Percentiles rank a stretch among this genome's conserved stretches.
Conservation (phyloP, 1,140 invertebrate genomes). For the Gerris buenoi region DNA sequence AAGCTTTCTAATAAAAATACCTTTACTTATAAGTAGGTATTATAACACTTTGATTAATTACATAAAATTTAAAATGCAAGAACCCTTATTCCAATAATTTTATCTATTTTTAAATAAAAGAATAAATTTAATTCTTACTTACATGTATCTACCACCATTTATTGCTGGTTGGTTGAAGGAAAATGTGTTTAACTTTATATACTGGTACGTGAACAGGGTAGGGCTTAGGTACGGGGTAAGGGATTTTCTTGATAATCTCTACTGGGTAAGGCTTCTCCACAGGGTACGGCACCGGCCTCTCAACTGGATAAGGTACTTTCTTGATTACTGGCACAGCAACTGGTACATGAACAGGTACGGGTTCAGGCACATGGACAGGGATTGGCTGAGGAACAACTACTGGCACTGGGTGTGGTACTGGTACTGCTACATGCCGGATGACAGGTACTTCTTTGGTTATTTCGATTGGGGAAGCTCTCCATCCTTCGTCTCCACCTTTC, state of each 20-base stretch:
- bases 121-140: too few relatives aligned
- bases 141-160: not conserved
- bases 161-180: not conserved
- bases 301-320: constrained; percentile 9
- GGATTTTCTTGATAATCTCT: constrained; percentile 12
- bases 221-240: constrained; percentile 14
- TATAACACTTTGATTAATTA: too few relatives aligned
- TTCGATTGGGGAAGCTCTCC: constrained; percentile 2
- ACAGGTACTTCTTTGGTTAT: constrained; percentile 12
- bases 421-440: constrained; percentile 6
- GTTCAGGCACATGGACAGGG: constrained; percentile 11
- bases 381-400: constrained; percentile 8
- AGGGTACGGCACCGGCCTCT: constrained; percentile 11
- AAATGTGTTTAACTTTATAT: constrained; percentile 14
- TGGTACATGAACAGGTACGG: constrained; percentile 9
- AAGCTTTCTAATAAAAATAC: too few relatives aligned
- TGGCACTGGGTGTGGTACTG: constrained; percentile 11
- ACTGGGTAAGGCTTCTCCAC: constrained; percentile 14
- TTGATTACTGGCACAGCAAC: constrained; percentile 7
- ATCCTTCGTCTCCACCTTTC: not conserved
- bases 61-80: too few relatives aligned
- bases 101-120: too few relatives aligned
- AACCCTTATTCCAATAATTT: too few relatives aligned
- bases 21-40: too few relatives aligned
- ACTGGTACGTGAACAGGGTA: constrained; percentile 13